phyloP scores from a whole-genome alignment of 2,888 invertebrate species.

The Cheilosia urbana region DNA sequence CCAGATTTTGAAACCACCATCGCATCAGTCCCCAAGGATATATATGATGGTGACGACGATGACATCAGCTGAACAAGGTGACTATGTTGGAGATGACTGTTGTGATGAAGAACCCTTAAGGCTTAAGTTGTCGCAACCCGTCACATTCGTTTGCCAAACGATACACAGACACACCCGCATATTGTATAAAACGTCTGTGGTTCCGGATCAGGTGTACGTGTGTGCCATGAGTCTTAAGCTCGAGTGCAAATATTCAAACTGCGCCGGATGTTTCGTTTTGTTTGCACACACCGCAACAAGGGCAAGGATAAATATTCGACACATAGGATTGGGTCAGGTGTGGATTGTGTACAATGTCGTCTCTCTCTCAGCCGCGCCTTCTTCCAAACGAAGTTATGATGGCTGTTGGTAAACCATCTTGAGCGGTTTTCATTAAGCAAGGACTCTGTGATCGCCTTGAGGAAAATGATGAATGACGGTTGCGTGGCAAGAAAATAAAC shows the following conservation, averaged over 20 bases:
- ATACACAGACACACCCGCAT: background rate
- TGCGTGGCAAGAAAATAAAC: constrained; percentile 17
- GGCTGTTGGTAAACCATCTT: constrained; percentile 43
- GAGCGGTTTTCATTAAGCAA: constrained; percentile 39
- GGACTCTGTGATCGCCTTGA: constrained; percentile 35
- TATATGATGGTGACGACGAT: constrained; percentile 10
- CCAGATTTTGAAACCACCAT: constrained; percentile 17
- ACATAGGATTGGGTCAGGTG: constrained; percentile 45
- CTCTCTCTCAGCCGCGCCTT: background rate
- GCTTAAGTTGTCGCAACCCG: constrained; percentile 18
- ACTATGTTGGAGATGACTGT: constrained; percentile 25
- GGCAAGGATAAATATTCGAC: constrained; percentile 32
- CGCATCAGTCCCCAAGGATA: constrained; percentile 40
- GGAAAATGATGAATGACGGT: constrained; percentile 3
- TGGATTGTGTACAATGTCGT: constrained; percentile 1
- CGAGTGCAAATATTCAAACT: constrained; percentile 39
- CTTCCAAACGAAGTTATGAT: background rate
- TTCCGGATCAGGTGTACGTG: constrained; percentile 25
- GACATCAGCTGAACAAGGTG: constrained; percentile 1
- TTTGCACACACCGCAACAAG: constrained; percentile 4
- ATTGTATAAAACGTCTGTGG: constrained; percentile 1
- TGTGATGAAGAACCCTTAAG: constrained; percentile 19
- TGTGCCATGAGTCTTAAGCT: background rate
- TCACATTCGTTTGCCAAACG: background rate
- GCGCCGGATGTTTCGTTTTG: constrained; percentile 1